A percentile compares a stretch with the other conserved stretches of the same genome.
Conservation (phyloP, 2,797 vertebrate genomes). For the Avahi laniger region DNA sequence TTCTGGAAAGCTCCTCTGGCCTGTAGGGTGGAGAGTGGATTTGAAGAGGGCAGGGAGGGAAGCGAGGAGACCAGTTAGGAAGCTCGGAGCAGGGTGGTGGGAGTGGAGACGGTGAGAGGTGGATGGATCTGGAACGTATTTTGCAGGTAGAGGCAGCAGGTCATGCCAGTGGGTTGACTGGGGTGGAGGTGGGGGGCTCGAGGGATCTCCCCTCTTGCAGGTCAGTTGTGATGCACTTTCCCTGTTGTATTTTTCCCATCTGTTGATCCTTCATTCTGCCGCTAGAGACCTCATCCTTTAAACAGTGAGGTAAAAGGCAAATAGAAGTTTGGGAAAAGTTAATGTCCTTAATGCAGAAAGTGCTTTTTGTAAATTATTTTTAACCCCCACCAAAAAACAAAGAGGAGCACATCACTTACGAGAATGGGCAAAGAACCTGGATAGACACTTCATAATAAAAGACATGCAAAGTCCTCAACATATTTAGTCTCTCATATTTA, state of each 20-base stretch:
- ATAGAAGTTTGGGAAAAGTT: not conserved
- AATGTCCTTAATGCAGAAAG: not conserved
- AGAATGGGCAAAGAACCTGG: not conserved
- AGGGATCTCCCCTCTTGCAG: not conserved
- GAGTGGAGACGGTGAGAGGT: not conserved
- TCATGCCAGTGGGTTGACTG: not conserved
- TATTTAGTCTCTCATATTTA: not conserved
- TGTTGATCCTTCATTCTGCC: not conserved
- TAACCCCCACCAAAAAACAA: not conserved
- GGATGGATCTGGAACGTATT: not conserved
- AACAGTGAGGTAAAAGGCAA: not conserved
- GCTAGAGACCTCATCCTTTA: not conserved
- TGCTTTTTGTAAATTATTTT: not conserved
- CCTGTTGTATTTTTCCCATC: not conserved
- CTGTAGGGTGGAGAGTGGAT: not conserved
- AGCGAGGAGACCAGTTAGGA: not conserved
- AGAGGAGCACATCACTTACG: not conserved
- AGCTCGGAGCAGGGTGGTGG: not conserved
- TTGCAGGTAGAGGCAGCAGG: not conserved
- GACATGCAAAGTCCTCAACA: not conserved
- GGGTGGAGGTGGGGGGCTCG: fast-evolving
- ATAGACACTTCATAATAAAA: constrained; percentile 25
- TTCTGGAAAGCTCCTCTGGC: not conserved
- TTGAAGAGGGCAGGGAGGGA: not conserved
- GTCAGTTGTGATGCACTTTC: not conserved